Evolutionary conservation across 2,888 invertebrate species (phyloP).

Genomic region (Cephus rjabovi): DNA sequence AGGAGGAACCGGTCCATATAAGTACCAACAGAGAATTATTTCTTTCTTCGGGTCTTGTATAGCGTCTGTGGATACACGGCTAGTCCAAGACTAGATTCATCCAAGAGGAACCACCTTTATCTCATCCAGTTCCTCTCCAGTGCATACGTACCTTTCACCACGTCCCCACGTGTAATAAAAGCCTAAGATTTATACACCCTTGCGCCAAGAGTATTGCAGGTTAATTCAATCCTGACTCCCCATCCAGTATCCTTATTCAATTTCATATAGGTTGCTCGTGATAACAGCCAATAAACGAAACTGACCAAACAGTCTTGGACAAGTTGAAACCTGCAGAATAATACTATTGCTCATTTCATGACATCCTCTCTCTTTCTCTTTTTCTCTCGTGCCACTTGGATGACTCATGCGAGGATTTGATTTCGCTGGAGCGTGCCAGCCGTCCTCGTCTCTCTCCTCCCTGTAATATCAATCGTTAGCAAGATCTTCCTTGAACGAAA

Average conservation of each 20-base stretch:
- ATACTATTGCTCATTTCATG: neutral
- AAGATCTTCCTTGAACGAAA: neutral
- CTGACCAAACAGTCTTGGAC: neutral
- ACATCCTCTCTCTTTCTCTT: neutral
- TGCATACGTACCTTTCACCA: neutral
- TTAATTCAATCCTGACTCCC: neutral
- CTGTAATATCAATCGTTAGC: neutral
- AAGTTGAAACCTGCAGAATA: neutral
- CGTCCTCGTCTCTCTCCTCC: neutral
- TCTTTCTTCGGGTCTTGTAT: neutral
- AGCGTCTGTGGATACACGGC: neutral
- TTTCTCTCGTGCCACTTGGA: neutral
- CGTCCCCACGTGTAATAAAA: neutral
- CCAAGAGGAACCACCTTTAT: neutral
- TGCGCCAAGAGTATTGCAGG: neutral
- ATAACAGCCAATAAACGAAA: neutral
- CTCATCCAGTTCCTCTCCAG: neutral
- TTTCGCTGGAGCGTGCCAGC: neutral
- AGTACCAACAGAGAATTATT: neutral
- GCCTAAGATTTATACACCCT: neutral
- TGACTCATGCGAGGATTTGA: slow-evolving; percentile 9
- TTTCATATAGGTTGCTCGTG: neutral
- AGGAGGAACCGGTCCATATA: slow-evolving; percentile 2
- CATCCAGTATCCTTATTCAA: neutral
- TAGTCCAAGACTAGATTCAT: neutral